Percentiles rank a stretch among this genome's conserved stretches.
Evolutionary conservation across 2,113 vertebrate genomes (phyloP).

Genomic region (Donacobius atricapilla): DNA sequence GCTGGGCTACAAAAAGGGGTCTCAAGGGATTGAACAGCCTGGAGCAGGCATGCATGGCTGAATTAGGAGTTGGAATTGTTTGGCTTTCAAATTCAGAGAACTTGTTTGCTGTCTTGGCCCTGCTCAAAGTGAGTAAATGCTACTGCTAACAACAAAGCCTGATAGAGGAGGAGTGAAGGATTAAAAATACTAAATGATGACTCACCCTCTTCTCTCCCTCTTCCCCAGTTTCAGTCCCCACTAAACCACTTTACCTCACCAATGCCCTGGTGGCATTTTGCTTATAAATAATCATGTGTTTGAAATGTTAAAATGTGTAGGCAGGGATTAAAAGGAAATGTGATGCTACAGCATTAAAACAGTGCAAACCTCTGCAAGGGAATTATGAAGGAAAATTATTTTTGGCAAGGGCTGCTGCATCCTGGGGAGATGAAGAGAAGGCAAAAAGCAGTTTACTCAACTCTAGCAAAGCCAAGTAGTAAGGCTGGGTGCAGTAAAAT

Average conservation of each 20-base stretch:
- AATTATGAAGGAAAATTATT: slow-evolving; percentile 44
- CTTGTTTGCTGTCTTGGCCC: slow-evolving; percentile 30
- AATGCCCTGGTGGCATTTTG: slow-evolving; percentile 9
- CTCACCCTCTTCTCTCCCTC: not conserved
- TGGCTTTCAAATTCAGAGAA: slow-evolving; percentile 25
- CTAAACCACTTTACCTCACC: slow-evolving; percentile 10
- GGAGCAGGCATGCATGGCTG: not conserved
- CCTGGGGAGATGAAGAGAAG: slow-evolving; percentile 18
- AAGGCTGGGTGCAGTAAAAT: not conserved
- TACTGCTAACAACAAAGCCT: slow-evolving; percentile 23
- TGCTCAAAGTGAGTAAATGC: not conserved
- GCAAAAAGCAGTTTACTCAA: not conserved
- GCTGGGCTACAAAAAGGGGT: not conserved
- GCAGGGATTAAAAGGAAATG: slow-evolving; percentile 34
- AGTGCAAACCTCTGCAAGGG: slow-evolving; percentile 22
- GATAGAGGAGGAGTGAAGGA: not conserved
- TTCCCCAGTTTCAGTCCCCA: not conserved
- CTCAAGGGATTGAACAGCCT: slow-evolving; percentile 7
- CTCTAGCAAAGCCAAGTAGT: not conserved
- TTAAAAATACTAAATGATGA: slow-evolving; percentile 38
- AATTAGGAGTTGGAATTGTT: slow-evolving; percentile 30
- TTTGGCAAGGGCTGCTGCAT: slow-evolving; percentile 22
- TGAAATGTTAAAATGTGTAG: slow-evolving; percentile 52
- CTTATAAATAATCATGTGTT: slow-evolving; percentile 48
- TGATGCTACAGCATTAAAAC: slow-evolving; percentile 25